These are phyloP conservation scores for Pholis gunnellus DNA, from an alignment of 2,113 vertebrate genomes.

Conservation along the genomic window DNA sequence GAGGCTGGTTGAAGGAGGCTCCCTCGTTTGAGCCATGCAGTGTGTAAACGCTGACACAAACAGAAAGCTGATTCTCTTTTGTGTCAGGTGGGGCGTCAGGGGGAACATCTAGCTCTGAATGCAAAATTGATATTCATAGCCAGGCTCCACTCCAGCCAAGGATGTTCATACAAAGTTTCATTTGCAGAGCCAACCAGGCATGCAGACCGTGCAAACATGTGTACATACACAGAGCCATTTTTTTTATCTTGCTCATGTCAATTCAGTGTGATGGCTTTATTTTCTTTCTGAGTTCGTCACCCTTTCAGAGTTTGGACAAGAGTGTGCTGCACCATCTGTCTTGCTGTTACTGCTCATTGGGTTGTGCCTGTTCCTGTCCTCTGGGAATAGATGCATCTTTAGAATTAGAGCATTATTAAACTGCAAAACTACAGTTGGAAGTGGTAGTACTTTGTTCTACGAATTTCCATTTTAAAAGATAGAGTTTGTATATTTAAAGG, in stretches of 20 bases:
- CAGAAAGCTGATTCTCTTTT: slow-evolving; percentile 75
- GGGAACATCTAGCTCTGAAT: slow-evolving; percentile 62
- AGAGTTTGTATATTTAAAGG: slow-evolving; percentile 23
- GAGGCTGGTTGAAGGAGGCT: slow-evolving; percentile 53
- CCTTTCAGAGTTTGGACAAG: slow-evolving; percentile 33
- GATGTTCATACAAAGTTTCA: slow-evolving; percentile 74
- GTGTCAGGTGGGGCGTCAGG: slow-evolving; percentile 65
- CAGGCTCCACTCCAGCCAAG: slow-evolving; percentile 63
- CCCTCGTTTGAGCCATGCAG: slow-evolving; percentile 62
- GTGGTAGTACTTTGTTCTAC: not conserved
- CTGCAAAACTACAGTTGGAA: not conserved
- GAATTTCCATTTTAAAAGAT: slow-evolving; percentile 6
- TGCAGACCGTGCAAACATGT: slow-evolving; percentile 38
- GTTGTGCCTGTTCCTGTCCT: slow-evolving; percentile 14
- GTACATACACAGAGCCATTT: not conserved
- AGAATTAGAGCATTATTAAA: slow-evolving; percentile 13
- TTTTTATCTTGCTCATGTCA: slow-evolving; percentile 40
- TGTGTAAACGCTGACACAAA: slow-evolving; percentile 76
- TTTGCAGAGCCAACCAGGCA: slow-evolving; percentile 72
- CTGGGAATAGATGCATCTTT: slow-evolving; percentile 18
- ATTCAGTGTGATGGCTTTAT: slow-evolving; percentile 67
- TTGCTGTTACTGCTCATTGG: slow-evolving; percentile 37
- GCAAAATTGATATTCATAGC: slow-evolving; percentile 80
- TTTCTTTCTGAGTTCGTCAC: slow-evolving; percentile 51
- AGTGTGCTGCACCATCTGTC: slow-evolving; percentile 42